Evolutionary conservation across 1,140 invertebrate species (phyloP).

Genomic region (Drosophila guanche): DNA sequence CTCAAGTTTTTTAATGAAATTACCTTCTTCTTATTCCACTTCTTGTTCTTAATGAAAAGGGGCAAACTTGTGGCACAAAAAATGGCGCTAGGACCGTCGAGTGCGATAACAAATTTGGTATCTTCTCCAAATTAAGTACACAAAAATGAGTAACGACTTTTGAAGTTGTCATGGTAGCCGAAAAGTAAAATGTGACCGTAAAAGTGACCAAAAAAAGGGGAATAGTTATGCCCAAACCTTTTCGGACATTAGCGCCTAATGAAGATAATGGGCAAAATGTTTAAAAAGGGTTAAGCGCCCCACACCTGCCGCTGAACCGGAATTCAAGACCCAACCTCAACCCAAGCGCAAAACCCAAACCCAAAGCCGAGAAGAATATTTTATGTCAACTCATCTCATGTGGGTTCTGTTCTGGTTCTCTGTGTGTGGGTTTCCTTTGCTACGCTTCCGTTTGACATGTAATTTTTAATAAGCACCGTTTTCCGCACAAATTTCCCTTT

Average conservation of each 20-base stretch:
- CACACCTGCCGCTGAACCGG: not conserved
- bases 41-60: conserved; percentile 68
- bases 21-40: conserved; percentile 69
- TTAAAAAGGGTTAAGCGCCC: conserved; percentile 54
- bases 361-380: conserved; percentile 19
- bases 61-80: conserved; percentile 52
- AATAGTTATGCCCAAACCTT: conserved; percentile 42
- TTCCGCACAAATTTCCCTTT: conserved; percentile 61
- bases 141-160: conserved; percentile 83
- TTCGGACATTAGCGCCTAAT: conserved; percentile 76
- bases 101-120: conserved; percentile 73
- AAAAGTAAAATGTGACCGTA: conserved; percentile 41
- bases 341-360: not conserved
- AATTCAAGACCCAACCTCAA: conserved; percentile 1
- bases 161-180: conserved; percentile 71
- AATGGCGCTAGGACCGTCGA: conserved; percentile 1
- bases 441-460: conserved; percentile 68
- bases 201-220: conserved; percentile 33
- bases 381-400: conserved; percentile 61
- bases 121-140: conserved; percentile 78
- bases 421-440: conserved; percentile 32
- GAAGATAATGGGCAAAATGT: conserved; percentile 78
- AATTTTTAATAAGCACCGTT: conserved; percentile 78
- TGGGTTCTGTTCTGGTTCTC: conserved; percentile 9
- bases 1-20: conserved; percentile 83